Base-by-base conservation (phyloP, 2,113 vertebrate species). In the Tautogolabrus adspersus region DNA sequence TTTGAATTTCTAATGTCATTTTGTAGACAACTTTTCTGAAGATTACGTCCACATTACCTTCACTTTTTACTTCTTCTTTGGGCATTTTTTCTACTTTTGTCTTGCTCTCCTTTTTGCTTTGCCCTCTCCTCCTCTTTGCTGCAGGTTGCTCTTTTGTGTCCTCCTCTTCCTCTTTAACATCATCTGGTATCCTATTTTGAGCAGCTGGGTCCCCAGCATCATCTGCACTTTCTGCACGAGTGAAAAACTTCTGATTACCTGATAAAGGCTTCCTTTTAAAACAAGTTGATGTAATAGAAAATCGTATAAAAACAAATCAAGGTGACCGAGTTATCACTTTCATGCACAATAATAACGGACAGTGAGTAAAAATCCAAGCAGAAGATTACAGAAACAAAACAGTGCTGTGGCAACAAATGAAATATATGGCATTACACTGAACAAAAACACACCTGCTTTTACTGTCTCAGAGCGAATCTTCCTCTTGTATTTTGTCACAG, bases 401-500 rank as follows among this genome's bases (percentile, higher is more conserved):
- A 22, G 21, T 22, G 21, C 2, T 26, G 26, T 1, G 26, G 1
- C 9, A 56, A 23, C 15, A 58, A 58, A 63, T 52, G 12, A 34
- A 66, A 26, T 23, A 66, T 4, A 12, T 16, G 34, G 0, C 40
- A 11, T 3, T 3, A 69, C 7, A 56, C 1, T 34, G 1, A 37
- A 34, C 8, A 60, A 12, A 54, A 54, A 70, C 44, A 62, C 16
- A 92, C 94, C 94, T 68, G 85, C 61, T 79, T 94, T 92, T 6
- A 92, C 77, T 1, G 74, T 66, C 40, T 92, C 88, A 34, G 58
- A 85, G 61, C 93, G 90, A 51, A 96, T 94, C 72, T 87, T 92
- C 68, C 95, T 90, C 77, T 94, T 90, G 85, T 88, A 94, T 37
- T 94, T 93, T 0, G 94, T 94, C 10, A 82, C 80, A 7, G 77